phyloP scores from a whole-genome alignment of 2,113 vertebrate genomes.

The Oceanodroma tethys region DNA sequence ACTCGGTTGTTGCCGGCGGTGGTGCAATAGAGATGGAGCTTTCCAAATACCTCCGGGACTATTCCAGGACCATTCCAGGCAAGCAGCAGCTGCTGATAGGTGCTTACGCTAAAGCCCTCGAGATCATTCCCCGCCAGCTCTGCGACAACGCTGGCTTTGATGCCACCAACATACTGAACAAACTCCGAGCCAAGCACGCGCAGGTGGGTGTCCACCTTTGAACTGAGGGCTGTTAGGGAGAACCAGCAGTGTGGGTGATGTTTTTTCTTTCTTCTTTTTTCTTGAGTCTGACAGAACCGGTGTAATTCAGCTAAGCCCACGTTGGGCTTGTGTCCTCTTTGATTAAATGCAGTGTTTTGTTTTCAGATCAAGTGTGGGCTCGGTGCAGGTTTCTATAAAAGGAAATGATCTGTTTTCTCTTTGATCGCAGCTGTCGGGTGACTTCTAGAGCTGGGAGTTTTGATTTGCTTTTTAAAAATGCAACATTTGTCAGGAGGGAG shows the following conservation, averaged over 20 bases:
- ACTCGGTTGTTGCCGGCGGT: conserved; percentile 91
- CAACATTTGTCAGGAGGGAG: background rate
- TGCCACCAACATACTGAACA: conserved; percentile 98
- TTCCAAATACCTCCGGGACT: conserved; percentile 91
- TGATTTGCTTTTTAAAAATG: background rate
- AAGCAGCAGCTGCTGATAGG: conserved; percentile 97
- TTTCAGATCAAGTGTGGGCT: background rate
- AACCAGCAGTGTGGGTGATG: rapidly evolving
- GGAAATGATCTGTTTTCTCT: background rate
- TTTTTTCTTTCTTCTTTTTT: too few species aligned
- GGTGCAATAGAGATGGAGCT: conserved; percentile 99
- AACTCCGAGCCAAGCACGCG: conserved; percentile 93
- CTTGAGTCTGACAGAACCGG: rapidly evolving
- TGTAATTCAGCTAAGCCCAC: background rate
- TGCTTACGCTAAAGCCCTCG: conserved; percentile 94
- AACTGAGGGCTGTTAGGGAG: rapidly evolving
- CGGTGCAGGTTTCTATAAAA: background rate
- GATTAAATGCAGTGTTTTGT: background rate
- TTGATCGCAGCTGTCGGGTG: background rate
- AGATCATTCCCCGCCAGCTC: conserved; percentile 95
- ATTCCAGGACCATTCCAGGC: conserved; percentile 94
- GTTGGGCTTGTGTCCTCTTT: background rate
- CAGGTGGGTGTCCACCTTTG: conserved; percentile 76
- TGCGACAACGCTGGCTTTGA: conserved; percentile 98
- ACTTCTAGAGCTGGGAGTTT: background rate